phyloP scores from a whole-genome alignment of 2,113 vertebrate species.

The Nicator chloris region DNA sequence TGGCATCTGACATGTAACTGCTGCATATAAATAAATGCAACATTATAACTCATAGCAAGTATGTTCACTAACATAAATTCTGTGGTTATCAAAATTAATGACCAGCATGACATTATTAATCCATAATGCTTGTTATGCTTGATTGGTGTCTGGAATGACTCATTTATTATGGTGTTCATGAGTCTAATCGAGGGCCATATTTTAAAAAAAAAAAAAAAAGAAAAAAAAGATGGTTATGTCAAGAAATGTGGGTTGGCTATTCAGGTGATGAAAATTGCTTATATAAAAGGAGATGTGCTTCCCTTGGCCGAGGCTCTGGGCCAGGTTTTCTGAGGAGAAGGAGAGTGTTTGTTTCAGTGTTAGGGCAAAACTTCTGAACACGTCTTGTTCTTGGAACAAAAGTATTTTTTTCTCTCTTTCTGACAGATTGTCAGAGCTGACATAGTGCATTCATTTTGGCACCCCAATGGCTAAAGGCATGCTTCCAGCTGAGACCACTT shows the following conservation, averaged over 20 bases:
- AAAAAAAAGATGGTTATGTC: background rate
- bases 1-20: background rate
- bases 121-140: background rate
- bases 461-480: background rate
- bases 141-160: background rate
- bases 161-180: background rate
- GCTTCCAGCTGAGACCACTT: background rate
- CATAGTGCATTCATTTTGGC: background rate
- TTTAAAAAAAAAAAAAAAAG: background rate
- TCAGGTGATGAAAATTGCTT: background rate
- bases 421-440: background rate
- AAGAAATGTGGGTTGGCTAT: background rate
- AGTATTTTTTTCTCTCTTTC: background rate
- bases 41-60: background rate
- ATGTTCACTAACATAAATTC: background rate
- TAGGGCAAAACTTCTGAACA: background rate
- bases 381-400: background rate
- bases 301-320: background rate
- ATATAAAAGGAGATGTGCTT: background rate
- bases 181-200: background rate
- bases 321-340: background rate
- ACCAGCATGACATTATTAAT: slow-evolving; percentile 31
- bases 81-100: slow-evolving; percentile 37
- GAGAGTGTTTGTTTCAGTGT: background rate
- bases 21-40: background rate